A percentile compares a stretch with the other conserved stretches of the same genome.
Evolutionary conservation across 2,113 vertebrate genomes (phyloP).

Genomic region (Accipiter virgatus): DNA sequence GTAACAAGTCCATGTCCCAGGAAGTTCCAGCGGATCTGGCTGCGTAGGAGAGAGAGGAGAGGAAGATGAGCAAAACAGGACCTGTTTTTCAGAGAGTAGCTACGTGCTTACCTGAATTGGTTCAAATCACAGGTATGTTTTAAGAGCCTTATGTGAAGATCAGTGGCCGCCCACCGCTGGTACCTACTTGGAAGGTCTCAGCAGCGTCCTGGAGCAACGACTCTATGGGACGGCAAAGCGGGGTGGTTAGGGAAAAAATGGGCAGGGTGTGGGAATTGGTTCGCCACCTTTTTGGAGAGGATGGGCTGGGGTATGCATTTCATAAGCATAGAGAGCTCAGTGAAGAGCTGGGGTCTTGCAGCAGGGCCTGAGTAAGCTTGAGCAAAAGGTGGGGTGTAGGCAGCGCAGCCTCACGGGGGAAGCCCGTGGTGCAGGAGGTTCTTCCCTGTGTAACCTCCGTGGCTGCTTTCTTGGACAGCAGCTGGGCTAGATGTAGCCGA

Average conservation of each 20-base stretch:
- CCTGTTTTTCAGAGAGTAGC: background rate
- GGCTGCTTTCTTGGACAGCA: background rate
- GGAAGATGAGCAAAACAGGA: background rate
- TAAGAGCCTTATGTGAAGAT: background rate
- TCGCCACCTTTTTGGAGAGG: background rate
- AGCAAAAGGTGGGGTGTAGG: background rate
- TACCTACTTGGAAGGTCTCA: background rate
- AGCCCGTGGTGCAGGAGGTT: background rate
- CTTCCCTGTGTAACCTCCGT: background rate
- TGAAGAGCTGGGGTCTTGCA: background rate
- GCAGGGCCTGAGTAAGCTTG: background rate
- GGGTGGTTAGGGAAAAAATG: background rate
- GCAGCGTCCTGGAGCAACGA: background rate
- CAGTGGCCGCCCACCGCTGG: background rate
- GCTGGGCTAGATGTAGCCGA: background rate
- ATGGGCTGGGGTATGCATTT: background rate
- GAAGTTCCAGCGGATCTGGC: background rate
- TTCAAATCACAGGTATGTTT: background rate
- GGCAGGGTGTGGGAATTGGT: background rate
- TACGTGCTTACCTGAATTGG: background rate
- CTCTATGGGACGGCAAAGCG: background rate
- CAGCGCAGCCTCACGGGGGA: rapidly evolving
- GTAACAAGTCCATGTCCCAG: background rate
- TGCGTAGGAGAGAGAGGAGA: background rate
- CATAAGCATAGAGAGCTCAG: background rate